Evolutionary conservation across 2,113 vertebrate species (phyloP), one percentile per base, ranked within the genome.

Genomic region (Pollachius pollachius): DNA sequence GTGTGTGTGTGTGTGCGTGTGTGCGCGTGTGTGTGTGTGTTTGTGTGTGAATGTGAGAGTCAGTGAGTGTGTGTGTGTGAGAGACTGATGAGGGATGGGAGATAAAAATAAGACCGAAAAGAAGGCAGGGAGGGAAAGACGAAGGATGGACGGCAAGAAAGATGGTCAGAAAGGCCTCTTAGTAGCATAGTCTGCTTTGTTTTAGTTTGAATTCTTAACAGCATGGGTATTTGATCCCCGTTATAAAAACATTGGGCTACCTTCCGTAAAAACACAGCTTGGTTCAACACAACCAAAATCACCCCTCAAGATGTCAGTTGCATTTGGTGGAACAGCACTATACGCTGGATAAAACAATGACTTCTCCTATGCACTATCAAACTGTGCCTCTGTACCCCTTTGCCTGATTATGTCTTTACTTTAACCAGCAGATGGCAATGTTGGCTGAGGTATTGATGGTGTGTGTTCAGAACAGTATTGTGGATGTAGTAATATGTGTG

Each of bases 381-480:
- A 34, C 30, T 4, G 52, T 56, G 52, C 17, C 52, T 12, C 13
- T 56, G 18, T 58, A 3, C 18, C 5, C 1, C 17, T 58, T 16
- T 19, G 57, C 15, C 57, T 57, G 54, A 11, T 57, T 57, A 2
- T 9, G 27, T 77, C 58, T 23, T 17, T 18, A 6, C 0, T 64
- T 17, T 56, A 25, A 60, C 69, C 90, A 89, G 81, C 78, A 87
- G 91, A 81, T 86, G 91, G 82, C 87, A 76, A 75, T 79, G 72
- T 68, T 61, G 77, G 67, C 85, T 87, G 73, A 52, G 25, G 63
- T 73, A 86, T 82, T 18, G 27, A 8, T 21, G 54, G 65, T 62
- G 18, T 9, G 17, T 27, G 34, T 25, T 8, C 18, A 48, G 19
- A 21, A 25, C 25, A 12, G 58, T 16, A 23, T 41, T 30, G n/a